Conservation (phyloP, 53 echinoderm and acorn worm species). For the Echinarachnius parma region DNA sequence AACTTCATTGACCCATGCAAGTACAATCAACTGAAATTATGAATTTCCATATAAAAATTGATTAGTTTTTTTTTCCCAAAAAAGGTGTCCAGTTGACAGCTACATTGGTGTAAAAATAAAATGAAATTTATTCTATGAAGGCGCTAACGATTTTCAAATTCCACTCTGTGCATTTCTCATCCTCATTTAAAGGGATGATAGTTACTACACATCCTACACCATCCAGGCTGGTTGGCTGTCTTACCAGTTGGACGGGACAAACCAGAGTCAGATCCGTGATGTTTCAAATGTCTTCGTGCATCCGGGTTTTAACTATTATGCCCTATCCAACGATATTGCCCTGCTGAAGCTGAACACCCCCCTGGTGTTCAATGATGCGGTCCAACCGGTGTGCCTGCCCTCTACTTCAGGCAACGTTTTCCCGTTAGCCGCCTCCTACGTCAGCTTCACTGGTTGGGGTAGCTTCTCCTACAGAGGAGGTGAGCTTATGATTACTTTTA, state of each 20-base stretch:
- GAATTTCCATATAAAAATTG: too few relatives aligned
- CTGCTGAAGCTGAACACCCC: slow-evolving; percentile 18
- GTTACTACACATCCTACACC: background rate
- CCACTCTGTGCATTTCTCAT: background rate
- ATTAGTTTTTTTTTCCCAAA: too few relatives aligned
- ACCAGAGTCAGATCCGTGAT: slow-evolving; percentile 3
- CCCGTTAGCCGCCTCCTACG: background rate
- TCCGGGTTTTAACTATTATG: background rate
- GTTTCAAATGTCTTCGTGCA: slow-evolving; percentile 2
- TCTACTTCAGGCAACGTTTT: background rate
- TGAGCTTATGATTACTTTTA: background rate
- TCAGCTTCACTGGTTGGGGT: slow-evolving; percentile 47
- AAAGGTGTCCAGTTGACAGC: too few relatives aligned
- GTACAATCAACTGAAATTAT: too few relatives aligned
- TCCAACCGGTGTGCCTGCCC: slow-evolving; percentile 38
- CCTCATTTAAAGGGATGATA: background rate
- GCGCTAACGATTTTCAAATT: background rate
- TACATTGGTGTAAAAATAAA: background rate
- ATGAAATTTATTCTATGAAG: background rate
- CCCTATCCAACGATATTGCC: slow-evolving; percentile 25
- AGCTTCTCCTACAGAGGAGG: slow-evolving; percentile 3
- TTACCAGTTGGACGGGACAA: background rate
- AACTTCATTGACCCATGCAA: too few relatives aligned
- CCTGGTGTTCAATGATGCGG: slow-evolving; percentile 17
- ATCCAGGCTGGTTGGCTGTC: slow-evolving; percentile 23